A percentile compares a stretch with the other conserved stretches of the same genome.
phyloP scores from a whole-genome alignment of 2,888 invertebrate species.

The Peribatodes rhomboidaria region DNA sequence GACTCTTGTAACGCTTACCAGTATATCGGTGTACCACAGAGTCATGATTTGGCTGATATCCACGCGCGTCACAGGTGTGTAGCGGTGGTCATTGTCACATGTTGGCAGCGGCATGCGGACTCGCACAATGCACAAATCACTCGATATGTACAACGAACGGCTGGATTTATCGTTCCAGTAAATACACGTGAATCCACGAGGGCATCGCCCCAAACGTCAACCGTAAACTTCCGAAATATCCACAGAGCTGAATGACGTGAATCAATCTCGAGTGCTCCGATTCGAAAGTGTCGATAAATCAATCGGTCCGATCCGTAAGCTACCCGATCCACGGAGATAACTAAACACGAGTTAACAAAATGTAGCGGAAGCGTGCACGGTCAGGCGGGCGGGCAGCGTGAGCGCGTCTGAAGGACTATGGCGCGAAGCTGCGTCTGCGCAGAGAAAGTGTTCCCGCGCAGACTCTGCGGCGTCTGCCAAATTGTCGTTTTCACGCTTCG shows the following conservation, averaged over 20 bases:
- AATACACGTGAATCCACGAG: slow-evolving; percentile 59
- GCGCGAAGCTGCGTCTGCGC: slow-evolving; percentile 71
- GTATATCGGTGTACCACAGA: slow-evolving; percentile 83
- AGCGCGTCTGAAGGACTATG: slow-evolving; percentile 72
- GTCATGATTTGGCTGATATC: slow-evolving; percentile 83
- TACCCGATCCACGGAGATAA: slow-evolving; percentile 49
- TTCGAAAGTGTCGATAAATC: slow-evolving; percentile 54
- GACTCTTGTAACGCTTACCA: slow-evolving; percentile 70
- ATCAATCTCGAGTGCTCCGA: slow-evolving; percentile 52
- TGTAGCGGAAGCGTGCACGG: slow-evolving; percentile 53
- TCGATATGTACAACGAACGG: slow-evolving; percentile 56
- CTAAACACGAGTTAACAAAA: slow-evolving; percentile 56
- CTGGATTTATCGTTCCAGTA: slow-evolving; percentile 50
- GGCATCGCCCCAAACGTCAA: slow-evolving; percentile 62
- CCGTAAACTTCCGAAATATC: slow-evolving; percentile 62
- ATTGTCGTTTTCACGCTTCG: slow-evolving; percentile 80
- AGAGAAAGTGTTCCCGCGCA: slow-evolving; percentile 83
- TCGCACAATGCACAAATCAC: slow-evolving; percentile 67
- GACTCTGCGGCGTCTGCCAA: slow-evolving; percentile 85
- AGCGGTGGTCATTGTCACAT: slow-evolving; percentile 77
- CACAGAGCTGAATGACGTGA: slow-evolving; percentile 55
- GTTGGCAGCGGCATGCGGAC: slow-evolving; percentile 60
- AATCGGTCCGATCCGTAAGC: slow-evolving; percentile 48
- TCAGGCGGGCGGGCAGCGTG: slow-evolving; percentile 66
- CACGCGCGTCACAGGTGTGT: slow-evolving; percentile 76